Evolutionary conservation across 2,797 vertebrate genomes (phyloP).

Genomic region (Todus mexicanus): DNA sequence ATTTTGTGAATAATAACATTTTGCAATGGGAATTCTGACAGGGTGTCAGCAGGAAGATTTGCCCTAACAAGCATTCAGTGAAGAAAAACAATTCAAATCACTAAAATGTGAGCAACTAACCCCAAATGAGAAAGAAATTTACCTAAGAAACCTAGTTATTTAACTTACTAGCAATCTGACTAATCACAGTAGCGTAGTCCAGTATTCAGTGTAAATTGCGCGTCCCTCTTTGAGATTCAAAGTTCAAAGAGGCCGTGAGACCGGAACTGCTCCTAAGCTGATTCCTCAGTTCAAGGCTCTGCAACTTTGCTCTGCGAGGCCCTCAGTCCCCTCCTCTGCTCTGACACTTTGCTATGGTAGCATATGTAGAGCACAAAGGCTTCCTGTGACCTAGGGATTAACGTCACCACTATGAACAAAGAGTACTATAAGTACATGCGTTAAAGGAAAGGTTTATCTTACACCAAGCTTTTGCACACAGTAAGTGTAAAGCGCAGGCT

Average conservation of each 20-base stretch:
- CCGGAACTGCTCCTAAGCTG: background rate
- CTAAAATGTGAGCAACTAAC: background rate
- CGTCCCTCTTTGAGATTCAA: background rate
- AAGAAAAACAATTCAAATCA: background rate
- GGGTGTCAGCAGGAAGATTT: background rate
- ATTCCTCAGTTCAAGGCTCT: background rate
- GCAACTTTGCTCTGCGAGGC: background rate
- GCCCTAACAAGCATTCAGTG: background rate
- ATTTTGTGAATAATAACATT: background rate
- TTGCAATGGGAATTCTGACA: constrained; percentile 34
- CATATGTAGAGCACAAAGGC: background rate
- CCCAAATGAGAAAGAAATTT: background rate
- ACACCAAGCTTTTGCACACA: background rate
- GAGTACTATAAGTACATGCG: background rate
- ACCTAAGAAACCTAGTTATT: background rate
- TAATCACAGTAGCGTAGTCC: background rate
- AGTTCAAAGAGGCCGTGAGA: background rate
- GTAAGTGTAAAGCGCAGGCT: background rate
- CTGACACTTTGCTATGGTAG: background rate
- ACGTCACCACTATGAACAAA: background rate
- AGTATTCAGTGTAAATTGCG: background rate
- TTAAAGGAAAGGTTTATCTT: background rate
- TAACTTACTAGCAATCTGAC: background rate
- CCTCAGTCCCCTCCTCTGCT: background rate
- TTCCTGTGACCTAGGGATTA: background rate